Evolutionary conservation across 2,888 invertebrate species (phyloP).

Genomic region (Pristionchus fissidentatus): DNA sequence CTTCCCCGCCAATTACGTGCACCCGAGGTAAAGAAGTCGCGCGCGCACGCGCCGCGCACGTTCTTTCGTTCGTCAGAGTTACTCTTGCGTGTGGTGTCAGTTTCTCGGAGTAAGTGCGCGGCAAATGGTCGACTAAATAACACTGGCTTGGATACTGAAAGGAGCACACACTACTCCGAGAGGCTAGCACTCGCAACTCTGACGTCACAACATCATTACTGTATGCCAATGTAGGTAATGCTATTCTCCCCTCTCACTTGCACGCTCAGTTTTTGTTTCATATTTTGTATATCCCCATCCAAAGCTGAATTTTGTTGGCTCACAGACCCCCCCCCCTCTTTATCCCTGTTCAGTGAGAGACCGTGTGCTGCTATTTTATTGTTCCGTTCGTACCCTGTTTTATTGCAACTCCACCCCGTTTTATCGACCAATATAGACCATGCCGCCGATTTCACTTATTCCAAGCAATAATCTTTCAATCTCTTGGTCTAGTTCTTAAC

Average conservation of each 20-base stretch:
- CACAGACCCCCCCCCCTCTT: background rate
- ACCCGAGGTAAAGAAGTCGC: slow-evolving; percentile 56
- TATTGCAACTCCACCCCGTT: background rate
- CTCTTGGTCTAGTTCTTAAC: slow-evolving; percentile 28
- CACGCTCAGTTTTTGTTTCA: slow-evolving; percentile 35
- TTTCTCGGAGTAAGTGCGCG: too few species aligned
- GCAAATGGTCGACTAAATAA: too few species aligned
- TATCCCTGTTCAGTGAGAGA: slow-evolving; percentile 12
- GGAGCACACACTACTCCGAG: too few species aligned
- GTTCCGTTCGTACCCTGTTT: slow-evolving; percentile 20
- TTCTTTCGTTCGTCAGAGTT: background rate
- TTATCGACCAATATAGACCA: slow-evolving; percentile 31
- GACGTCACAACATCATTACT: background rate
- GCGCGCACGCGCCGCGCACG: background rate
- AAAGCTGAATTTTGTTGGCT: slow-evolving; percentile 35
- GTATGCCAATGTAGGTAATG: background rate
- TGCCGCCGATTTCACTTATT: slow-evolving; percentile 34
- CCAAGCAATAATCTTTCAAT: slow-evolving; percentile 6
- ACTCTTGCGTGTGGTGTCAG: background rate
- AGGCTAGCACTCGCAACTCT: too few species aligned
- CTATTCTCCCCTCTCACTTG: slow-evolving; percentile 12
- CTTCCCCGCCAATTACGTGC: slow-evolving; percentile 75
- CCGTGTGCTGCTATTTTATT: slow-evolving; percentile 42
- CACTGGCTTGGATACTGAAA: too few species aligned
- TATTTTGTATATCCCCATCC: too few species aligned